Evolutionary conservation across 2,797 vertebrate genomes (phyloP), one percentile per base, ranked within the genome.

Genomic region (Mus minutoides): DNA sequence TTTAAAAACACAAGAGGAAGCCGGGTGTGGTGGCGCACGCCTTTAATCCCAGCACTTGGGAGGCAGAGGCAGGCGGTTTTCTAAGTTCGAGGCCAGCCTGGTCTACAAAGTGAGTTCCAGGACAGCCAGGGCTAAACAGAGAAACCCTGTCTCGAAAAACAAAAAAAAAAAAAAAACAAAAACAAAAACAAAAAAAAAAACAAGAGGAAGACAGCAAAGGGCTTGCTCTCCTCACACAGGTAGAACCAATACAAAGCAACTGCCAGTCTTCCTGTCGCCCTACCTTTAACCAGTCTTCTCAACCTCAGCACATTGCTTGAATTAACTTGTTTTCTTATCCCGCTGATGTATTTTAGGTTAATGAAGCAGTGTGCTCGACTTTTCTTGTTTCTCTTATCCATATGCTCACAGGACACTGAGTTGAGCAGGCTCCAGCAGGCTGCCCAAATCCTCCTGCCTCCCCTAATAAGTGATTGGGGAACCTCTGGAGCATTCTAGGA

Each of bases 401-500:
- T 40, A 64, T 37, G 67, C 62, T 43, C 56, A 76, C 56, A 60
- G 67, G 92, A 95, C 46, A 75, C 31, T 13, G 62, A 22, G 31
- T 24, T 26, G 31, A 91, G 40, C n/a, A 88, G 43, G 54, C 64
- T 73, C 37, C 29, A 52, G 52, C 83, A 58, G 52, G 58, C 90
- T 40, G 46, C 92, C 79, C 58, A 60, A 12, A 19, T 56, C 67
- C 76, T 73, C 60, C 37, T 71, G 84, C 54, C 40, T 92, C 26
- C 46, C 54, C 54, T 91, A 87, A 64, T 91, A 93, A 93, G 49
- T 91, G 78, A 97, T 92, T 90, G 92, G 64, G 54, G 75, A 80
- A 24, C 49, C 83, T 49, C 52, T 91, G 21, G 40, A 92, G 90
- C 92, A 91, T 96, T 91, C 79, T 87, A 85, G 96, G 29, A 78